Evolutionary conservation across 2,888 invertebrate genomes (phyloP), one percentile per base, ranked within the genome.

Genomic region (Dolichopus griseipennis): DNA sequence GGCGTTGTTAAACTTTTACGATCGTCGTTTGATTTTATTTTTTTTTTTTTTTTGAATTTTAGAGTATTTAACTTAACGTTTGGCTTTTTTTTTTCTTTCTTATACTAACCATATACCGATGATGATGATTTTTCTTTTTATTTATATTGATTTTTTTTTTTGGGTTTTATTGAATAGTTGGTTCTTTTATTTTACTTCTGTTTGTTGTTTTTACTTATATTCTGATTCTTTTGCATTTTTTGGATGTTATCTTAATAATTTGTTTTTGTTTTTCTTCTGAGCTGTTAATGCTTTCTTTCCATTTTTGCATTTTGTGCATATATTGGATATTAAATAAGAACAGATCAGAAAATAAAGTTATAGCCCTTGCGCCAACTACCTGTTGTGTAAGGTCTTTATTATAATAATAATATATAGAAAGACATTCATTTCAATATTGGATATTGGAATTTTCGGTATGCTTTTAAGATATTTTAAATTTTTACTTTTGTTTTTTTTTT

Each of bases 341-440:
- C 27, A 27, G 27, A 27, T 27, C 27, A 27, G 5, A 27, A 27
- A 27, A 27, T 27, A 27, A 5, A 41, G 41, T 41, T 41, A 9
- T 37, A 37, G 12, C 10, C 12, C 18, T 52, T 52, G 52, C 52
- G 52, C 52, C 52, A 52, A 52, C 52, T 52, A 52, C 52, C 52
- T 52, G 52, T 52, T 52, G n/a, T 52, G 52, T 52, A 52, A 52
- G 52, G 52, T 52, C 52, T 12, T 52, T 52, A 52, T 52, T 52
- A 52, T 52, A 18, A 41, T 41, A 5, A 41, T 41, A 15, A 27
- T 5, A 27, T 27, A 27, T 27, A 27, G 27, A 27, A 27, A 27
- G 3, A 27, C 27, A 5, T 9, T 52, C 15, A 37, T 52, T 52
- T 52, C 41, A 52, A 18, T 52, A n/a, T n/a, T n/a, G 9, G 52